Evolutionary conservation across 2,797 vertebrate genomes (phyloP).

Genomic region (Leuciscus waleckii): DNA sequence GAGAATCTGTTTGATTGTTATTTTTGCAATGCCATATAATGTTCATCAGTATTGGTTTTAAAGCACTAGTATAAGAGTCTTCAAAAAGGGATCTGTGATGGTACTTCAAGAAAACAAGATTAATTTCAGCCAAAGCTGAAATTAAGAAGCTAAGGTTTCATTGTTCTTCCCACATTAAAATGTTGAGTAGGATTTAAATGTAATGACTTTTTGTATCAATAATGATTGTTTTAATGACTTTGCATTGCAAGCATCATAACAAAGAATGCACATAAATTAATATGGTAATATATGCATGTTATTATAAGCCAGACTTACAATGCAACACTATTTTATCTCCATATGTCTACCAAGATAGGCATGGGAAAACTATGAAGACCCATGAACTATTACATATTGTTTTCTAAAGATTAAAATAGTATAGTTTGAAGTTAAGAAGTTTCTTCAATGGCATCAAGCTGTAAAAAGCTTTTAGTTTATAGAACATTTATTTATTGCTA

Average conservation of each 20-base stretch:
- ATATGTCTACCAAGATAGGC: background rate
- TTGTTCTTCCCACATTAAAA: slow-evolving; percentile 7
- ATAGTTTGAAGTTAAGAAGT: background rate
- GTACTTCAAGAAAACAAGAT: background rate
- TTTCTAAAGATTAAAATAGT: background rate
- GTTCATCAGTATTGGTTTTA: background rate
- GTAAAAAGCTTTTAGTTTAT: background rate
- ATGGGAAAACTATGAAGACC: background rate
- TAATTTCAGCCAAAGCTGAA: background rate
- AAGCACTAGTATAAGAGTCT: background rate
- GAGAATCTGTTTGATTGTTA: background rate
- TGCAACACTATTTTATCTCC: background rate
- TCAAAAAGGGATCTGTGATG: background rate
- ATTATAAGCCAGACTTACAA: background rate
- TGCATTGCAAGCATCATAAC: slow-evolving; percentile 6
- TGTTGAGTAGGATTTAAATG: background rate
- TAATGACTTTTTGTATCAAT: slow-evolving; percentile 9
- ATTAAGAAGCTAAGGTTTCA: background rate
- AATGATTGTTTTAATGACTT: slow-evolving; percentile 16
- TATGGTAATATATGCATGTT: slow-evolving; percentile 29
- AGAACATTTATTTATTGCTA: background rate
- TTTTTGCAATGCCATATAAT: background rate
- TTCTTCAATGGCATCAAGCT: background rate
- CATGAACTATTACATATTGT: background rate
- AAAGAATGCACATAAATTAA: slow-evolving; percentile 13